Conservation (phyloP, 2,888 invertebrate species). For the Orthosia incerta region DNA sequence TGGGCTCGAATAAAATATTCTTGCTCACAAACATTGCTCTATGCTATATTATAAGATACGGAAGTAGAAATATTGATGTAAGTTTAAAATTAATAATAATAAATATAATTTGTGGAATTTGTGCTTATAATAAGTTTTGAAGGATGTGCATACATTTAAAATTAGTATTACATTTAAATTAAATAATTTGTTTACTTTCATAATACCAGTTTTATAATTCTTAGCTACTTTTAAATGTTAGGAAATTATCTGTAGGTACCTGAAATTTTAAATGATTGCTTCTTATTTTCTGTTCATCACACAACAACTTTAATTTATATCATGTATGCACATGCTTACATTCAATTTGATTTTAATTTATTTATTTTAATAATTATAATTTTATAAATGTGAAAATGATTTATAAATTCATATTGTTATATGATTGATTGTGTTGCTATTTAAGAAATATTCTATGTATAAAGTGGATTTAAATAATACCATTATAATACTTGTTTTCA, state of each 20-base stretch:
- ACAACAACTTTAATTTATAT: neutral
- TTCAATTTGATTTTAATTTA: slow-evolving; percentile 43
- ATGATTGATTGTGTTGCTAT: slow-evolving; percentile 37
- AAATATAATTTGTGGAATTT: slow-evolving; percentile 17
- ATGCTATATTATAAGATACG: slow-evolving; percentile 8
- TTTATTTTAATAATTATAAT: slow-evolving; percentile 45
- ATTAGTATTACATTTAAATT: neutral
- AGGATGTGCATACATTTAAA: slow-evolving; percentile 55
- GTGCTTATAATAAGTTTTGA: slow-evolving; percentile 24
- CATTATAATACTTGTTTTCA: slow-evolving; percentile 61
- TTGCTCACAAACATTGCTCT: slow-evolving; percentile 18
- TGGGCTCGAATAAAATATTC: neutral
- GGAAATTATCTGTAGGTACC: slow-evolving; percentile 15
- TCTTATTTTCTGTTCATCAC: slow-evolving; percentile 16
- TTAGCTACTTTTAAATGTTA: slow-evolving; percentile 1
- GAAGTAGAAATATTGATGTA: slow-evolving; percentile 34
- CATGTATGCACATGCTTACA: slow-evolving; percentile 47
- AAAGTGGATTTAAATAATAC: slow-evolving; percentile 32
- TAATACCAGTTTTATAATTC: slow-evolving; percentile 23
- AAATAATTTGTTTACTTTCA: slow-evolving; percentile 19
- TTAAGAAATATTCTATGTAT: slow-evolving; percentile 29
- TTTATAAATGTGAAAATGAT: slow-evolving; percentile 25
- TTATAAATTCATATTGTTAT: slow-evolving; percentile 12
- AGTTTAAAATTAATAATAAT: slow-evolving; percentile 9
- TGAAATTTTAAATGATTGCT: slow-evolving; percentile 16